phyloP scores from a whole-genome alignment of 2,797 vertebrate genomes.

The Danio choprae region DNA sequence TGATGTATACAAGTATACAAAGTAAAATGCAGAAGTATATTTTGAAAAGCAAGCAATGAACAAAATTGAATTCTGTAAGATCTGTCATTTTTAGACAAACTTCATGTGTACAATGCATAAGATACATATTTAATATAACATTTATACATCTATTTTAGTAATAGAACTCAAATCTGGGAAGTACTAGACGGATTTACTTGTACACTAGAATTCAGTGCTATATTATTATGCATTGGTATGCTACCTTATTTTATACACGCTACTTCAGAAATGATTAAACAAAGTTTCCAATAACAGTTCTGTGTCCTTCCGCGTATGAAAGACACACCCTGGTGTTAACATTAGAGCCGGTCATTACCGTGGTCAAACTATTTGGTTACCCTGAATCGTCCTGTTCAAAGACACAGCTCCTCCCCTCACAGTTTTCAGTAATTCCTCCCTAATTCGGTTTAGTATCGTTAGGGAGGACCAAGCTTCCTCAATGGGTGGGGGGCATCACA shows the following conservation, averaged over 20 bases:
- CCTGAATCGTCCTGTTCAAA: constrained; percentile 27
- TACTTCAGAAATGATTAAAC: not conserved
- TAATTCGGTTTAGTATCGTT: not conserved
- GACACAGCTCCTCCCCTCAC: not conserved
- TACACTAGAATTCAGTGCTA: not conserved
- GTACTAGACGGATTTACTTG: not conserved
- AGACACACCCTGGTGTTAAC: constrained; percentile 78
- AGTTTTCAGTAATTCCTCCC: not conserved
- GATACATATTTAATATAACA: not conserved
- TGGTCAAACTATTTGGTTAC: constrained; percentile 70
- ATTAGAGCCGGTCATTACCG: constrained; percentile 78
- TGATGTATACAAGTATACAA: too few relatives aligned
- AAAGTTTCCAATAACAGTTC: constrained; percentile 59
- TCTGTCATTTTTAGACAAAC: not conserved
- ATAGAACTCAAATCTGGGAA: not conserved
- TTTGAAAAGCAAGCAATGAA: too few relatives aligned
- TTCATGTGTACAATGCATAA: not conserved
- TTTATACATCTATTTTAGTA: not conserved
- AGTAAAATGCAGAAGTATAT: too few relatives aligned
- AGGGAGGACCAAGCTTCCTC: not conserved
- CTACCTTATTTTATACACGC: not conserved
- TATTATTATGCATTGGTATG: not conserved
- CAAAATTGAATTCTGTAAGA: too few relatives aligned
- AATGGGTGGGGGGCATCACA: not conserved
- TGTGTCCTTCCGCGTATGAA: constrained; percentile 70